phyloP scores from a whole-genome alignment of 2,797 vertebrate genomes.

The Channa striata region DNA sequence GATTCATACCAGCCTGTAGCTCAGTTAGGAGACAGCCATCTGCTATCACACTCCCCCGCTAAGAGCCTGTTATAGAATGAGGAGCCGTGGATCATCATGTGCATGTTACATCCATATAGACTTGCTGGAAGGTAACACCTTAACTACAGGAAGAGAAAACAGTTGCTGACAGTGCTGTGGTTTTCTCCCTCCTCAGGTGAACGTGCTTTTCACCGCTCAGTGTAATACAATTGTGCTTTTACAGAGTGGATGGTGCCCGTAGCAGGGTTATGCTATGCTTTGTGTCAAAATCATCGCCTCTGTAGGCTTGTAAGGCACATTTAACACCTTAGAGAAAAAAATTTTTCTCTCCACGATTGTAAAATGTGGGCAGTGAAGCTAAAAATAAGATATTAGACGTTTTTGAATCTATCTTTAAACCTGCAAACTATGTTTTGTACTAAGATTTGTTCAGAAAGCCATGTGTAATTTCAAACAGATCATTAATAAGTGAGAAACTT shows the following conservation, averaged over 20 bases:
- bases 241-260: constrained; percentile 37
- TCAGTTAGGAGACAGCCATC: constrained; percentile 73
- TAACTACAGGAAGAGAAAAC: constrained; percentile 51
- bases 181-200: constrained; percentile 45
- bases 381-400: neutral
- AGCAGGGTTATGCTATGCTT: constrained; percentile 30
- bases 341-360: constrained; percentile 14
- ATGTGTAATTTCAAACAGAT: neutral
- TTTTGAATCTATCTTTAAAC: constrained; percentile 6
- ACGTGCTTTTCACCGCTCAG: constrained; percentile 40
- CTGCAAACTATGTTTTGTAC: constrained; percentile 2
- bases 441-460: neutral
- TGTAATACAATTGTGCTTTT: constrained; percentile 52
- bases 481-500: neutral
- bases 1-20: constrained; percentile 77
- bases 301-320: constrained; percentile 23
- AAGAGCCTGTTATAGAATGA: constrained; percentile 71
- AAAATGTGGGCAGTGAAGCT: constrained; percentile 2
- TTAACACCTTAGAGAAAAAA: constrained; percentile 11
- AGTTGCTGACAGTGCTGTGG: constrained; percentile 28
- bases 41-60: constrained; percentile 77
- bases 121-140: constrained; percentile 75
- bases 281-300: constrained; percentile 43
- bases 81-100: constrained; percentile 72
- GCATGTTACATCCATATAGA: constrained; percentile 76